These are phyloP conservation scores for Lepus europaeus DNA, from an alignment of 2,113 vertebrate species.

Conservation along the genomic window DNA sequence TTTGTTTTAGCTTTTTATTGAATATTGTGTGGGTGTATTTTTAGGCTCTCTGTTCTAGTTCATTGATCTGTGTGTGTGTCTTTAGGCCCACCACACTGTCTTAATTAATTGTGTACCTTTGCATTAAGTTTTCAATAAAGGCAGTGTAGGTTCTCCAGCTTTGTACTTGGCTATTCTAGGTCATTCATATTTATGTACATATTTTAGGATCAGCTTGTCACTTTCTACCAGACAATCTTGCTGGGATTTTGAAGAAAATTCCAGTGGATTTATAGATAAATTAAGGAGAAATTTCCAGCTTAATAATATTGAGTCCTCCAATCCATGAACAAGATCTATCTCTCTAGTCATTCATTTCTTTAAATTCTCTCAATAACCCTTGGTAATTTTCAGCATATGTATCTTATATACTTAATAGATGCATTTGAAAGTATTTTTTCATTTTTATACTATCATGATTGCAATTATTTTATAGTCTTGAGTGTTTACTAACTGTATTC, in stretches of 20 bases:
- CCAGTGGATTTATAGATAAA: neutral
- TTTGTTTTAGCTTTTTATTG: neutral
- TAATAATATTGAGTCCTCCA: neutral
- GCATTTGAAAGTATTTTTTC: neutral
- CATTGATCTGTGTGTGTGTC: neutral
- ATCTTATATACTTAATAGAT: neutral
- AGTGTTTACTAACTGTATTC: no score
- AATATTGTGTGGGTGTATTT: neutral
- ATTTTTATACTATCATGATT: constrained; percentile 4
- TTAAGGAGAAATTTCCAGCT: neutral
- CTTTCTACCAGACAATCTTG: neutral
- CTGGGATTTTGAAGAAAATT: neutral
- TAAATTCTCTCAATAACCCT: neutral
- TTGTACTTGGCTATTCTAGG: neutral
- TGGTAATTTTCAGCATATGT: neutral
- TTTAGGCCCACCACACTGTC: neutral
- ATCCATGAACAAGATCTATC: neutral
- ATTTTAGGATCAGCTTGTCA: neutral
- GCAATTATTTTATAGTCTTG: neutral
- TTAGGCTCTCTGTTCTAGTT: neutral
- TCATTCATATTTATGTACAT: neutral
- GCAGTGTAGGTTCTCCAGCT: neutral
- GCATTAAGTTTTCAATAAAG: constrained; percentile 25
- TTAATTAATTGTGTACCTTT: neutral
- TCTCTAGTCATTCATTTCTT: neutral